phyloP scores from a whole-genome alignment of 2,113 vertebrate genomes.

The Gulo gulo region DNA sequence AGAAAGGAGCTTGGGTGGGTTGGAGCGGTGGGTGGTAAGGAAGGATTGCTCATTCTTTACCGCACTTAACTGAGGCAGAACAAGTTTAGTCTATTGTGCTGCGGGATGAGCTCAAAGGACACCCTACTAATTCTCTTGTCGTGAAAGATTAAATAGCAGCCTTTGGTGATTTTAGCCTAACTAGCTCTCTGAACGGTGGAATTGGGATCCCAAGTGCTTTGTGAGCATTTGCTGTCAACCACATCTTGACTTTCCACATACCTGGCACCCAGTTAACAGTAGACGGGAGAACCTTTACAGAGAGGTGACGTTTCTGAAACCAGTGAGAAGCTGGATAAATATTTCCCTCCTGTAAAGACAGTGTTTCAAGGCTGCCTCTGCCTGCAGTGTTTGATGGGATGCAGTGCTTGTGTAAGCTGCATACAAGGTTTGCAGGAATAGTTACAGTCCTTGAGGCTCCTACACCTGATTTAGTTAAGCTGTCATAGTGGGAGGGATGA shows the following conservation, averaged over 20 bases:
- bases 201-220: background rate
- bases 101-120: conserved; percentile 50
- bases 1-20: conserved; percentile 59
- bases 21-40: conserved; percentile 58
- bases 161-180: background rate
- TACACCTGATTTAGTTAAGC: background rate
- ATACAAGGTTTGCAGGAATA: background rate
- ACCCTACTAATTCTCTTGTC: background rate
- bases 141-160: background rate
- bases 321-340: background rate
- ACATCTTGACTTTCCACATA: conserved; percentile 42
- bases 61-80: conserved; percentile 49
- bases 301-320: conserved; percentile 62
- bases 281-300: conserved; percentile 9
- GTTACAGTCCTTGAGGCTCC: background rate
- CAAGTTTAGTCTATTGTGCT: conserved; percentile 42
- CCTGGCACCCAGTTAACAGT: conserved; percentile 17
- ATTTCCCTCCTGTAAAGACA: background rate
- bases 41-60: conserved; percentile 64
- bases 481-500: background rate
- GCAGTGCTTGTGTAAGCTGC: background rate
- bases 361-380: background rate
- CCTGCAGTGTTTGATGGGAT: background rate
- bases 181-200: background rate
- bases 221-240: background rate